phyloP scores from a whole-genome alignment of 1,140 invertebrate genomes.

The Halictus rubicundus region DNA sequence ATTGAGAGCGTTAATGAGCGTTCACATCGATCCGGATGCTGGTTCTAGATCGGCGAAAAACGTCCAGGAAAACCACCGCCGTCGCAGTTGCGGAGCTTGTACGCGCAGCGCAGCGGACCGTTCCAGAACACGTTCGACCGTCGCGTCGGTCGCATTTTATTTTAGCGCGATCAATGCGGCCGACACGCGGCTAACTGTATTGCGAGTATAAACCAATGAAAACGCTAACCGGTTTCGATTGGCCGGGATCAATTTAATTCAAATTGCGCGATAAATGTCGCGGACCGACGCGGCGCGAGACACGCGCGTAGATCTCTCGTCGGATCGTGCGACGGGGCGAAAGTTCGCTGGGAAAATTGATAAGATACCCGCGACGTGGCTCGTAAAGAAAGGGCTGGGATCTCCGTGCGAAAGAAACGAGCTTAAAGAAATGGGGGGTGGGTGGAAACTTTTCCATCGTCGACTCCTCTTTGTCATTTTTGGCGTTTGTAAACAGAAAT shows the following conservation, averaged over 20 bases:
- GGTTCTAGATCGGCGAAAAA: too few species aligned
- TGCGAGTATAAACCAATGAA: slow-evolving; percentile 33
- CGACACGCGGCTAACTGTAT: slow-evolving; percentile 27
- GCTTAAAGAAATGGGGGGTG: not conserved
- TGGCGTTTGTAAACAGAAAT: slow-evolving; percentile 71
- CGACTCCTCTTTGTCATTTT: slow-evolving; percentile 64
- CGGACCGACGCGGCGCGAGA: not conserved
- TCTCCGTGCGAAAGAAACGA: slow-evolving; percentile 39
- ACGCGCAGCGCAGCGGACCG: too few species aligned
- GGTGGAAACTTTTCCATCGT: slow-evolving; percentile 54
- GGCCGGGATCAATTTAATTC: slow-evolving; percentile 25
- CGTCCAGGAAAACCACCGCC: too few species aligned
- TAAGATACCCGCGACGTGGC: slow-evolving; percentile 11
- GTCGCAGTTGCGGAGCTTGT: too few species aligned
- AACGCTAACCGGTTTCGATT: slow-evolving; percentile 40
- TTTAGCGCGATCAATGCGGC: slow-evolving; percentile 20
- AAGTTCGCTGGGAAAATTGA: slow-evolving; percentile 50
- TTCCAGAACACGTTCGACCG: too few species aligned
- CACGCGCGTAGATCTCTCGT: slow-evolving; percentile 4
- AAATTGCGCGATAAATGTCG: slow-evolving; percentile 34
- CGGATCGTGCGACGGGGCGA: not conserved
- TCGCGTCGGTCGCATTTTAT: too few species aligned
- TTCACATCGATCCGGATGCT: not conserved
- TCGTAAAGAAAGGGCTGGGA: not conserved
- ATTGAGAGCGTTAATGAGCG: slow-evolving; percentile 5